phyloP scores from a whole-genome alignment of 2,113 vertebrate species.

The zebrafish (Danio rerio) region GRCz12tu NC_133194.1:32246501-32247000 shows the following conservation, averaged over 20 bases:
- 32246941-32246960: neutral
- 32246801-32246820: constrained; percentile 48
- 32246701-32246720: constrained; percentile 32
- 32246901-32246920: neutral
- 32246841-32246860: constrained; percentile 49
- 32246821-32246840: constrained; percentile 52
- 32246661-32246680: neutral
- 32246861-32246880: constrained; percentile 14
- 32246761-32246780: constrained; percentile 13
- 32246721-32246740: constrained; percentile 38
- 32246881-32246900: constrained; percentile 1
- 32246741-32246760: constrained; percentile 9
- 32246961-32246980: neutral
- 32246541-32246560: neutral
- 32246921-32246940: neutral
- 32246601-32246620: no score
- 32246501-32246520: constrained; percentile 12
- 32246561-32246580: constrained; percentile 55
- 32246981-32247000: neutral
- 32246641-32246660: neutral
- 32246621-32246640: neutral
- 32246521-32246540: neutral
- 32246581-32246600: neutral
- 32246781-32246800: constrained; percentile 19
- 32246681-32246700: constrained; percentile 39